Evolutionary conservation across 2,797 vertebrate genomes (phyloP).

Genomic region (Lates japonicus): DNA sequence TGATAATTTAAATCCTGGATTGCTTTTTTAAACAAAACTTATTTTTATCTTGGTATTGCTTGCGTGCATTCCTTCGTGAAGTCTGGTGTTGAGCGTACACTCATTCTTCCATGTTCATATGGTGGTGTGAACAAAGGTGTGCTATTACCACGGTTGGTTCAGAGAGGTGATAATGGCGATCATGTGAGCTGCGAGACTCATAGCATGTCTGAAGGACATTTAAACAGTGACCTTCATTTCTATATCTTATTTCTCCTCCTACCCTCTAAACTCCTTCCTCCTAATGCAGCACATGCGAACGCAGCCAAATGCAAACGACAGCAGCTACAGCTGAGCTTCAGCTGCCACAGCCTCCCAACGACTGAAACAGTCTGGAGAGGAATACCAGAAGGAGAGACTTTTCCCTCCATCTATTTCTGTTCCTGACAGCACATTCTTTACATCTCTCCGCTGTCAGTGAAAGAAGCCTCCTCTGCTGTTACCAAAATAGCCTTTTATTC

Average conservation of each 20-base stretch:
- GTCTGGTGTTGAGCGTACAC: constrained; percentile 6
- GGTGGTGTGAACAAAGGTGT: constrained; percentile 30
- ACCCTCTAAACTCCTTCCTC: constrained; percentile 9
- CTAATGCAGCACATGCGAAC: constrained; percentile 20
- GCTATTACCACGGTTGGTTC: constrained; percentile 40
- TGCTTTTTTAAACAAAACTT: not conserved
- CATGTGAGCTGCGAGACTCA: constrained; percentile 48
- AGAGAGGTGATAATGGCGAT: constrained; percentile 56
- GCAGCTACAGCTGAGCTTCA: constrained; percentile 53
- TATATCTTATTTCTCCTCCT: constrained; percentile 21
- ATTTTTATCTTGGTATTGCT: constrained; percentile 1
- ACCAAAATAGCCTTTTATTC: constrained; percentile 64
- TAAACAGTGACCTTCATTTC: constrained; percentile 42
- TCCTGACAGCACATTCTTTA: constrained; percentile 64
- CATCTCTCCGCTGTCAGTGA: constrained; percentile 53
- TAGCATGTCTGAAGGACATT: constrained; percentile 54
- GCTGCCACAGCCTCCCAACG: constrained; percentile 39
- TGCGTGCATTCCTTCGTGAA: not conserved
- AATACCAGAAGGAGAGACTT: constrained; percentile 58
- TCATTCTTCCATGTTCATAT: constrained; percentile 16
- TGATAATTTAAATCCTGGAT: too few species aligned
- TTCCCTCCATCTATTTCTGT: constrained; percentile 68
- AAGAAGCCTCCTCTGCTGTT: constrained; percentile 61
- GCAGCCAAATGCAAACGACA: constrained; percentile 27
- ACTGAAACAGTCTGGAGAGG: constrained; percentile 25